Conservation (phyloP, 2,113 vertebrate species). For the Petromus typicus region DNA sequence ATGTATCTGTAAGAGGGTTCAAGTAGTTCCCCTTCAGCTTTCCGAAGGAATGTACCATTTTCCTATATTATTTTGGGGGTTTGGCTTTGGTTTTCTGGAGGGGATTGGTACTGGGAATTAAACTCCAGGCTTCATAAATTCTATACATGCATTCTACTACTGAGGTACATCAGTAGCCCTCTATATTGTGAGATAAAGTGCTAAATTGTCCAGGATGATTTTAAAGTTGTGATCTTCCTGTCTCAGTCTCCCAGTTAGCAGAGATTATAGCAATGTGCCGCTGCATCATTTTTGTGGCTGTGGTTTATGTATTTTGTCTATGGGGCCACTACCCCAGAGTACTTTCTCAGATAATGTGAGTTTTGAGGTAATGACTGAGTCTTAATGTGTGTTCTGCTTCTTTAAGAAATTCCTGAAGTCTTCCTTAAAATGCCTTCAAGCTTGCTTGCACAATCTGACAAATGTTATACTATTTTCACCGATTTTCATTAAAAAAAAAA, state of each 20-base stretch:
- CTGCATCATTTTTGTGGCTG: background rate
- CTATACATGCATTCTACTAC: background rate
- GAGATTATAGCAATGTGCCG: background rate
- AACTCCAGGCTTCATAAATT: background rate
- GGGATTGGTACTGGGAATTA: background rate
- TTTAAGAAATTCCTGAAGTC: conserved; percentile 92
- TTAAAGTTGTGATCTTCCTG: background rate
- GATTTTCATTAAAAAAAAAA: conserved; percentile 94
- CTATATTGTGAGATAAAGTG: background rate
- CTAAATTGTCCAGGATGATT: background rate
- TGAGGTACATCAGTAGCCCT: background rate
- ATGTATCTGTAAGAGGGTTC: conserved; percentile 93
- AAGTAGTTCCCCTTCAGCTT: conserved; percentile 97
- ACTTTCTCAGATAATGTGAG: conserved; percentile 83
- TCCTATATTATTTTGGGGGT: conserved; percentile 91
- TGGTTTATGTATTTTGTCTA: conserved; percentile 86
- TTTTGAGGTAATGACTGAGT: conserved; percentile 93
- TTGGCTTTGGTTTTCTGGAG: background rate
- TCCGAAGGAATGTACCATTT: conserved; percentile 93
- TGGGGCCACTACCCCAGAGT: conserved; percentile 89
- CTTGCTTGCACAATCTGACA: conserved; percentile 95
- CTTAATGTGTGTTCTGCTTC: conserved; percentile 94
- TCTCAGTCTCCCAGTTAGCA: background rate
- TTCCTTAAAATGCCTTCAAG: conserved; percentile 92
- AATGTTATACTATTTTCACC: conserved; percentile 93